A percentile compares a stretch with the other conserved stretches of the same genome.
Evolutionary conservation across 2,797 vertebrate species (phyloP).

Genomic region (Diglossa cyanea): DNA sequence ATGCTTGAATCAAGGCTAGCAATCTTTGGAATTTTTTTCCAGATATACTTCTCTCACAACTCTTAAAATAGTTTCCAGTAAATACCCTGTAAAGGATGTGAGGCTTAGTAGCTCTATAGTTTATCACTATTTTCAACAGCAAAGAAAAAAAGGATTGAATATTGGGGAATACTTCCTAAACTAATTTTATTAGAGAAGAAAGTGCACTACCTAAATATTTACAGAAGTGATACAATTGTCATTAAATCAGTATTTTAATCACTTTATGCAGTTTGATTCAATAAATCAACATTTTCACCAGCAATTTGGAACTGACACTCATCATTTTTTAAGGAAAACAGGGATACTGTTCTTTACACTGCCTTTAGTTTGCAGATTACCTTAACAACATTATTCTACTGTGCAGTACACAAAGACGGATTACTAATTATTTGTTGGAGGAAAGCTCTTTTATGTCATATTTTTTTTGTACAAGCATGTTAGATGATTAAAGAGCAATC

Average conservation of each 20-base stretch:
- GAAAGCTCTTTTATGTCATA: background rate
- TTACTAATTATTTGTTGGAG: background rate
- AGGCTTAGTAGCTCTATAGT: background rate
- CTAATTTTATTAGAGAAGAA: background rate
- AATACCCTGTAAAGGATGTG: background rate
- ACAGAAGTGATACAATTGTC: background rate
- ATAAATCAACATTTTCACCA: background rate
- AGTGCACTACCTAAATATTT: background rate
- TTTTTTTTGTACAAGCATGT: background rate
- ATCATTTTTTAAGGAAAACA: background rate
- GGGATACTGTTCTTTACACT: background rate
- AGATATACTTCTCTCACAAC: background rate
- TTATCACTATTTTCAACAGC: background rate
- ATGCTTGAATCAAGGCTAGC: background rate
- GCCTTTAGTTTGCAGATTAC: background rate
- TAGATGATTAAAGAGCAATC: background rate
- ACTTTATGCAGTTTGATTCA: background rate
- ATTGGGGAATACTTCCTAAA: background rate
- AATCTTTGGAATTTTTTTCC: background rate
- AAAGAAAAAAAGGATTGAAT: background rate
- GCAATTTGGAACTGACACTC: background rate
- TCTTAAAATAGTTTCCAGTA: background rate
- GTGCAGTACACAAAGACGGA: background rate
- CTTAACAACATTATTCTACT: background rate
- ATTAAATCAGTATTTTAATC: slow-evolving; percentile 12